These are phyloP conservation scores for Pelvicachromis taeniatus DNA, from an alignment of 2,113 vertebrate genomes.

Conservation along the genomic window DNA sequence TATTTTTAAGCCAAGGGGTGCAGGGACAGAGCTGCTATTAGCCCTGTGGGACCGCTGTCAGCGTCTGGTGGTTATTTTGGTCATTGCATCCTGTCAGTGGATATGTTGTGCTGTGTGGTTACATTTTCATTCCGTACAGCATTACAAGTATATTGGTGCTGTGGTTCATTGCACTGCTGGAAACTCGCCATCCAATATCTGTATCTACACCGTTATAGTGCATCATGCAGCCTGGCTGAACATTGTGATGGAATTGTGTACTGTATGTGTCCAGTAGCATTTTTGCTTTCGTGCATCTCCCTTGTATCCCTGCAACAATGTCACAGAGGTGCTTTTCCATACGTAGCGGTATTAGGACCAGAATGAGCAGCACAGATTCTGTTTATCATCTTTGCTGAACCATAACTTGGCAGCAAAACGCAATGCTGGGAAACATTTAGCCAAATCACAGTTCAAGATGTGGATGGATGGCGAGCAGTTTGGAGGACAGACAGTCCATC, in stretches of 20 bases:
- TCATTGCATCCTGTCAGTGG: neutral
- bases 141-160: neutral
- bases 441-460: neutral
- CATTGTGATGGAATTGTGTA: neutral
- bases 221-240: neutral
- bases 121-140: neutral
- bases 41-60: neutral
- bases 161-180: neutral
- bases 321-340: neutral
- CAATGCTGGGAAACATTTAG: neutral
- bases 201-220: neutral
- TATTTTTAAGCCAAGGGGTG: constrained; percentile 19
- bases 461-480: constrained; percentile 3
- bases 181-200: neutral
- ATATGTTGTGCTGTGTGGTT: neutral
- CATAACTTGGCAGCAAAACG: neutral
- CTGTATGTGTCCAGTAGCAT: neutral
- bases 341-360: neutral
- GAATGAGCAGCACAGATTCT: neutral
- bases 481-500: constrained; percentile 28
- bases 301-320: neutral
- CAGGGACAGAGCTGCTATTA: constrained; percentile 1
- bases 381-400: neutral
- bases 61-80: neutral
- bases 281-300: neutral